A percentile compares a stretch with the other conserved stretches of the same genome.
phyloP scores from a whole-genome alignment of 2,113 vertebrate species.

The Agapornis roseicollis region DNA sequence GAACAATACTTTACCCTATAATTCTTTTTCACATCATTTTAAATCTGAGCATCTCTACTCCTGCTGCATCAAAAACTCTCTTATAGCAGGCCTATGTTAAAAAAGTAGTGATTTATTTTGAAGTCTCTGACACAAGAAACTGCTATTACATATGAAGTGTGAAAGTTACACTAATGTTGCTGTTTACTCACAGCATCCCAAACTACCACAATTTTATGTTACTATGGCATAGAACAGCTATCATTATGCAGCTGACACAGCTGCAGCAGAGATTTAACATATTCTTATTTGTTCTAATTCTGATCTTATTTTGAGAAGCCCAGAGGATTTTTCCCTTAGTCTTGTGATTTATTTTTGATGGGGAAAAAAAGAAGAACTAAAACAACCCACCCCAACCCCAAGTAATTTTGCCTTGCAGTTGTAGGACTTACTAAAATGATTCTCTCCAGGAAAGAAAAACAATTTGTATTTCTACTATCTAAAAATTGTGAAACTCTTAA shows the following conservation, averaged over 20 bases:
- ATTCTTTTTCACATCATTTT: constrained; percentile 26
- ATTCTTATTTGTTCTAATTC: not conserved
- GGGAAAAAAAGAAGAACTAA: rapidly evolving
- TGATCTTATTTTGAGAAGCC: not conserved
- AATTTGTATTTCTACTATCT: not conserved
- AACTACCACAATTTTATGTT: not conserved
- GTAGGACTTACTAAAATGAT: not conserved
- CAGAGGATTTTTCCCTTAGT: not conserved
- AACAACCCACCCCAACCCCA: not conserved
- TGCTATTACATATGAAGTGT: not conserved
- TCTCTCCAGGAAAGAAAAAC: not conserved
- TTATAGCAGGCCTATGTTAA: not conserved
- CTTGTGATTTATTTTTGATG: not conserved
- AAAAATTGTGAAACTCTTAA: not conserved
- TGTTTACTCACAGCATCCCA: not conserved
- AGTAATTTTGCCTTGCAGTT: not conserved
- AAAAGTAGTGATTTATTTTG: constrained; percentile 1
- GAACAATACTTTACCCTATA: constrained; percentile 1
- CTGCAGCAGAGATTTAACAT: not conserved
- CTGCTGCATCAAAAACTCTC: constrained; percentile 22
- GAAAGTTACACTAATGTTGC: not conserved
- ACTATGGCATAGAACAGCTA: not conserved
- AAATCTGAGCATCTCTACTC: constrained; percentile 16
- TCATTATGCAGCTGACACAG: not conserved
- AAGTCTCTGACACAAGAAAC: constrained; percentile 1